Evolutionary conservation across 2,113 vertebrate species (phyloP), one percentile per base, ranked within the genome.

Genomic region (Heterochromis multidens): DNA sequence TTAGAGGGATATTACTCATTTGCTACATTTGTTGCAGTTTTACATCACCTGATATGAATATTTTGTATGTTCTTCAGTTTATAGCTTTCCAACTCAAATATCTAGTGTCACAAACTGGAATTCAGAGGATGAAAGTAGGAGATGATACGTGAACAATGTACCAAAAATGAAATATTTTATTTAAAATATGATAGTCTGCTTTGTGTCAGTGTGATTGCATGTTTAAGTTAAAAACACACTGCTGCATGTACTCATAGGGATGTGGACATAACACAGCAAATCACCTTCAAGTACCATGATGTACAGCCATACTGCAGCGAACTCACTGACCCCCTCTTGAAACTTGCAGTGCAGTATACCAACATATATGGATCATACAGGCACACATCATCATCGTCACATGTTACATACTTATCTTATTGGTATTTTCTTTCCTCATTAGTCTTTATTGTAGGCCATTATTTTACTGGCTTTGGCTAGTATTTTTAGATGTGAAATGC

Each of bases 401-500:
- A 79, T 80, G 35, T 43, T 25, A 54, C 27, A 65, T 31, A 49
- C 33, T 70, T 27, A 37, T 35, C 1, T 7, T 63, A 31, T 52
- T 74, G 6, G 46, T 60, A 33, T 63, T 54, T 74, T 52, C 65
- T 79, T 52, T 59, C 35, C 52, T 46, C 12, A 4, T 74, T 29
- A 62, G 23, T 25, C 33, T 57, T 40, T 77, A 85, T 46, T 56
- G 16, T 4, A 77, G 33, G 25, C 29, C 21, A 35, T 4, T 57
- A 23, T 57, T 77, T 67, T 63, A 17, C 5, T 21, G 60, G 60
- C 7, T 78, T 90, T 86, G 70, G 80, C 70, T 79, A 21, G 61
- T 86, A 82, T 90, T 83, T 93, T 82, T 87, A 79, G 49, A 88
- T 43, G 80, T 29, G 19, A 84, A 87, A 83, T 65, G 2, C 56